Percentiles rank a stretch among this genome's conserved stretches.
Conservation (phyloP, 1,140 invertebrate genomes). For the Akabosia matsudoensis region DNA sequence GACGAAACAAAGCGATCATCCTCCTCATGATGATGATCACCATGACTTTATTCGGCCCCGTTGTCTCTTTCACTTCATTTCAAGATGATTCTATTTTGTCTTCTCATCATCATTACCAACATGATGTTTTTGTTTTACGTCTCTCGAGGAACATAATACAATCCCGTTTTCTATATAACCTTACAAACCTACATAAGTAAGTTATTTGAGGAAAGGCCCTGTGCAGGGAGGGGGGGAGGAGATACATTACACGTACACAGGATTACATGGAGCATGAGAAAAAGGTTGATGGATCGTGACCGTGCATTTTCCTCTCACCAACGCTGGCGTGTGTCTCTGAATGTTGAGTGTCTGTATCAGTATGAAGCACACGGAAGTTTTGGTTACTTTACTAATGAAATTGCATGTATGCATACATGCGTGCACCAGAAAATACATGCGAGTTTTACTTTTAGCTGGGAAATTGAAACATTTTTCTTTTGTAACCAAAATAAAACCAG, state of each 20-base stretch:
- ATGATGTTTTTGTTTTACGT: too few species aligned
- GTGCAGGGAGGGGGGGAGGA: background rate
- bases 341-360: too few species aligned
- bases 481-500: too few species aligned
- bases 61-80: background rate
- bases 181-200: too few species aligned
- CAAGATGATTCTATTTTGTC: background rate
- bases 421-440: too few species aligned
- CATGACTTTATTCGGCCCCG: background rate
- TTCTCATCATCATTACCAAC: background rate
- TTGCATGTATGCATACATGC: constrained; percentile 12
- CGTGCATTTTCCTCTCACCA: constrained; percentile 5
- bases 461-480: too few species aligned
- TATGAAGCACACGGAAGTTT: background rate
- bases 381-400: background rate
- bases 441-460: too few species aligned
- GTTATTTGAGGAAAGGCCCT: too few species aligned
- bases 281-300: constrained; percentile 14
- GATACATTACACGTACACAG: background rate
- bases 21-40: too few species aligned
- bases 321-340: too few species aligned
- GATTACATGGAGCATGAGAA: background rate
- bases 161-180: too few species aligned
- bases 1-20: background rate
- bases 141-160: too few species aligned